These are phyloP conservation scores for Sinohyriopsis cumingii DNA, from an alignment of 2,888 invertebrate genomes.

Conservation along the genomic window DNA sequence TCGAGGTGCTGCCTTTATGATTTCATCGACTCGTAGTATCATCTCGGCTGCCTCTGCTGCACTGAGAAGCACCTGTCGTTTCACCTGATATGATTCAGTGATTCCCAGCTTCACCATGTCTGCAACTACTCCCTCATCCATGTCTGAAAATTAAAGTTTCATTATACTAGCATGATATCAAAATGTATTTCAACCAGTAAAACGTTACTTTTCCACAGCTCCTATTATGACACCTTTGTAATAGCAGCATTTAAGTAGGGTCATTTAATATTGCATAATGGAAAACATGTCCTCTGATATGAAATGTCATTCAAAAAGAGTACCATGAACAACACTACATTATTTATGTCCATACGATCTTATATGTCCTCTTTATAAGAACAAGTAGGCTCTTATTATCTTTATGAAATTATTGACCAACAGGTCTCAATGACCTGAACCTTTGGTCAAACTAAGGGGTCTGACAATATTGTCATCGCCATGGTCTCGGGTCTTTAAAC, in stretches of 20 bases:
- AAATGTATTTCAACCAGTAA: neutral
- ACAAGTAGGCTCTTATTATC: too few species aligned
- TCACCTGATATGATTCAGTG: constrained; percentile 97
- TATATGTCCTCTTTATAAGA: too few species aligned
- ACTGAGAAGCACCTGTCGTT: constrained; percentile 93
- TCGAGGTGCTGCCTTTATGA: constrained; percentile 82
- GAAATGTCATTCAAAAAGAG: neutral
- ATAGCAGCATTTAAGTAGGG: too few species aligned
- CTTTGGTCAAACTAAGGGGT: too few species aligned
- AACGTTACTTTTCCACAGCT: neutral
- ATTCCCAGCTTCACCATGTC: constrained; percentile 94
- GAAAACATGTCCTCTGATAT: neutral
- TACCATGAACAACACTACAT: too few species aligned
- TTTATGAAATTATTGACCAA: too few species aligned
- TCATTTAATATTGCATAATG: too few species aligned
- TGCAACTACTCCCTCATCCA: constrained; percentile 88
- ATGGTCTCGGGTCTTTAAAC: too few species aligned
- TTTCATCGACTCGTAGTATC: constrained; percentile 98
- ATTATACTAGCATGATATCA: neutral
- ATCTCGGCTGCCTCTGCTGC: constrained; percentile 98
- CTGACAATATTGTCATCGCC: too few species aligned
- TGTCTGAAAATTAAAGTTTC: constrained; percentile 77
- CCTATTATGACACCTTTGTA: too few species aligned
- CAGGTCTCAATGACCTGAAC: too few species aligned
- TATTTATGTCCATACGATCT: too few species aligned